Percentiles rank a stretch among this genome's conserved stretches.
Evolutionary conservation across 2,797 vertebrate species (phyloP).

Genomic region (Hippopotamyrus pictus): DNA sequence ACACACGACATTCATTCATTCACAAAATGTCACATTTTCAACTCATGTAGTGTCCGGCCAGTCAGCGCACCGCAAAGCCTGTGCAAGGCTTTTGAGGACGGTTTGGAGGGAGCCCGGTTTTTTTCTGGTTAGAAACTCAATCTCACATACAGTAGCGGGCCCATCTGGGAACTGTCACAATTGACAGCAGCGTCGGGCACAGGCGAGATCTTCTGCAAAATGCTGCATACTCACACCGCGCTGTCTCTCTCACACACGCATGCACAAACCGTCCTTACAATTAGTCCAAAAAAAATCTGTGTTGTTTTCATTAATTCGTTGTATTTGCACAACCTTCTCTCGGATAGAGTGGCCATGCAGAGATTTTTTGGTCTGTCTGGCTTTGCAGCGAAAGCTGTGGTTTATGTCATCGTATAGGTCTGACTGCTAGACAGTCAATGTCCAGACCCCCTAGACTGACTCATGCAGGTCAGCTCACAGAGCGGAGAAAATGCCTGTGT

Average conservation of each 20-base stretch:
- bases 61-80: constrained; percentile 55
- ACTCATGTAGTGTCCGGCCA: constrained; percentile 39
- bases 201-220: constrained; percentile 67
- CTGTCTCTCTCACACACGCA: neutral
- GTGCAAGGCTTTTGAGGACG: constrained; percentile 69
- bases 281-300: neutral
- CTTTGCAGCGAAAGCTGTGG: neutral
- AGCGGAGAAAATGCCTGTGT: neutral
- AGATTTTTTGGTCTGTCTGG: constrained; percentile 2
- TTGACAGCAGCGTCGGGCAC: constrained; percentile 78
- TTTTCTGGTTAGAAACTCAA: constrained; percentile 74
- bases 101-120: constrained; percentile 65
- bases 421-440: neutral
- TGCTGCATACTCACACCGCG: constrained; percentile 51
- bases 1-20: constrained; percentile 19
- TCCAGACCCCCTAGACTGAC: constrained; percentile 12
- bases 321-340: constrained; percentile 7
- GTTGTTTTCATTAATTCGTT: neutral
- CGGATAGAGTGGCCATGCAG: neutral
- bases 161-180: constrained; percentile 80
- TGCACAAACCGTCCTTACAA: constrained; percentile 3
- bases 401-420: constrained; percentile 10
- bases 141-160: constrained; percentile 82
- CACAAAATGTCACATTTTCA: constrained; percentile 22
- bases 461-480: neutral